These are phyloP conservation scores for Nomada lathburiana DNA, from an alignment of 2,888 invertebrate genomes.

Conservation along the genomic window DNA sequence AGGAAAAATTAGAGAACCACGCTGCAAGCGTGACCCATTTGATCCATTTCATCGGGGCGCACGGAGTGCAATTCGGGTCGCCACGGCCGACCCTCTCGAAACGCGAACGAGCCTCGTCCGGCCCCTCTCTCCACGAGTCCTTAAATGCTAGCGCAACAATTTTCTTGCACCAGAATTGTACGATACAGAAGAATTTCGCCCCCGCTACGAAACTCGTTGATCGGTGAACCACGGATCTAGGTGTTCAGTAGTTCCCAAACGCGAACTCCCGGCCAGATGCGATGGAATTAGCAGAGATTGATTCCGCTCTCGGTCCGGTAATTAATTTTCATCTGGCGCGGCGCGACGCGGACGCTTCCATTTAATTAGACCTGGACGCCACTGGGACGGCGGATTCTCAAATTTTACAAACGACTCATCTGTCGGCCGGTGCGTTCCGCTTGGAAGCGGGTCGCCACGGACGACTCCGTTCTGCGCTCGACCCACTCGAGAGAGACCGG, in stretches of 20 bases:
- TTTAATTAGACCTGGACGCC: slow-evolving; percentile 19
- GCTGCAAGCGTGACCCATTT: slow-evolving; percentile 44
- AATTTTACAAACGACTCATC: slow-evolving; percentile 47
- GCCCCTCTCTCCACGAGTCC: slow-evolving; percentile 44
- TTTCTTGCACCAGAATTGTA: not conserved
- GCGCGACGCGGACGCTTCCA: not conserved
- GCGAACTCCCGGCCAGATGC: not conserved
- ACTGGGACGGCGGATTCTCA: not conserved
- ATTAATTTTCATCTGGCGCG: slow-evolving; percentile 17
- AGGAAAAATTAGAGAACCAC: slow-evolving; percentile 42
- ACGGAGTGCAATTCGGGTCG: slow-evolving; percentile 51
- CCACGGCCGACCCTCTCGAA: slow-evolving; percentile 58
- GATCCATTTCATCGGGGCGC: slow-evolving; percentile 44
- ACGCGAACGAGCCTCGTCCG: slow-evolving; percentile 58
- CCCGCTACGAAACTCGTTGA: not conserved
- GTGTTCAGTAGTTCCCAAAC: not conserved
- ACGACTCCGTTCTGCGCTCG: slow-evolving; percentile 62
- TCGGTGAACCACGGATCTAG: slow-evolving; percentile 1
- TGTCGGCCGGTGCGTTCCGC: slow-evolving; percentile 17
- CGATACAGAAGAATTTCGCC: not conserved
- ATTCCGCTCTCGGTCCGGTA: not conserved
- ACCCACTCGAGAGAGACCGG: slow-evolving; percentile 68
- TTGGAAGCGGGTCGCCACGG: slow-evolving; percentile 59
- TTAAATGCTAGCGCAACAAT: slow-evolving; percentile 37
- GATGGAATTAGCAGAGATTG: slow-evolving; percentile 14